These are phyloP conservation scores for Erythrocercus mccallii DNA, from an alignment of 2,113 vertebrate genomes.

Conservation along the genomic window DNA sequence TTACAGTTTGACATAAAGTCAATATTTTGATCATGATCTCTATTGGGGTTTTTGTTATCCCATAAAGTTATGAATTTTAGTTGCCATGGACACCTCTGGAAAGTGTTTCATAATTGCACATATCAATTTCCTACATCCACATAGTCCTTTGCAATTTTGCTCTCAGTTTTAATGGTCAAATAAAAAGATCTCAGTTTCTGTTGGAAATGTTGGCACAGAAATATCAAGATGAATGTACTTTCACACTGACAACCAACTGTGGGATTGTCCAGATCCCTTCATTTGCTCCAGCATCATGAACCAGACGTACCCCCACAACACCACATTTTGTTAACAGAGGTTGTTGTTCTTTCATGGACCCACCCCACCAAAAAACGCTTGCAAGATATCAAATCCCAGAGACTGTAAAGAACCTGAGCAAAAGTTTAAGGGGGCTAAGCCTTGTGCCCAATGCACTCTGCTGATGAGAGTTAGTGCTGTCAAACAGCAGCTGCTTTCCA, in stretches of 20 bases:
- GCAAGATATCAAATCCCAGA: not conserved
- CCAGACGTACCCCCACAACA: not conserved
- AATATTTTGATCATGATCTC: not conserved
- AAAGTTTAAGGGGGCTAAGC: not conserved
- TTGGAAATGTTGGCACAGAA: not conserved
- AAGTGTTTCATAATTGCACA: not conserved
- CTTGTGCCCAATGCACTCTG: not conserved
- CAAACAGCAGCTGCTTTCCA: not conserved
- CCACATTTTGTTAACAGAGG: not conserved
- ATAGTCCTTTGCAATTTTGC: not conserved
- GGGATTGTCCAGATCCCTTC: not conserved
- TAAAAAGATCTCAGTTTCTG: not conserved
- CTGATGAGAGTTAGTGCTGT: not conserved
- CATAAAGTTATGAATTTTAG: not conserved
- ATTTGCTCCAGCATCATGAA: not conserved
- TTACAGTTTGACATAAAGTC: not conserved
- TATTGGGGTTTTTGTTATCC: not conserved
- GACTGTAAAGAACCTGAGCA: not conserved
- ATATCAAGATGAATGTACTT: not conserved
- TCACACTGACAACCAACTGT: not conserved
- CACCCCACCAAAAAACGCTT: not conserved
- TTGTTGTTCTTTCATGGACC: not conserved
- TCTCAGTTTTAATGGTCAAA: not conserved
- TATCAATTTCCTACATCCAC: not conserved
- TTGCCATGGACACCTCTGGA: not conserved